phyloP scores from a whole-genome alignment of 2,888 invertebrate genomes.

The Cephus rjabovi region DNA sequence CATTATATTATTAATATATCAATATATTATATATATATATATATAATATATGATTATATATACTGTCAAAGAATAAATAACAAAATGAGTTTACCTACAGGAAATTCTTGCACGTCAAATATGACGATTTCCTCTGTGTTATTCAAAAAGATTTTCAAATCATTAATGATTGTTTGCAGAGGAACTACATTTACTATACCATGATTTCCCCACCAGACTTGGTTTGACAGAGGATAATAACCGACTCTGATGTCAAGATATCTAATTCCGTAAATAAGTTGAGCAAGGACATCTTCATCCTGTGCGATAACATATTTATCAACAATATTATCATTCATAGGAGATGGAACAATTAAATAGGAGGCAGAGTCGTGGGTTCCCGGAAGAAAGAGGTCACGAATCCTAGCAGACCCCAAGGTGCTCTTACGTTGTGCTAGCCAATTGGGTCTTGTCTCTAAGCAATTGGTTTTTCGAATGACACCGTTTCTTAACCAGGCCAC shows the following conservation, averaged over 20 bases:
- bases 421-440: slow-evolving; percentile 71
- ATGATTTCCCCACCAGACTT: slow-evolving; percentile 71
- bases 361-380: slow-evolving; percentile 80
- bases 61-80: neutral
- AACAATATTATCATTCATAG: slow-evolving; percentile 56
- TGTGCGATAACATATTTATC: slow-evolving; percentile 70
- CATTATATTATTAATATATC: neutral
- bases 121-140: slow-evolving; percentile 73
- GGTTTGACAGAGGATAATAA: slow-evolving; percentile 62
- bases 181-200: slow-evolving; percentile 69
- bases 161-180: slow-evolving; percentile 67
- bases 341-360: slow-evolving; percentile 59
- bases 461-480: slow-evolving; percentile 62
- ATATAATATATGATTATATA: neutral
- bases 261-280: slow-evolving; percentile 72
- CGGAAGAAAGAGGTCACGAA: slow-evolving; percentile 74
- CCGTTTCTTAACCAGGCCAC: slow-evolving; percentile 50
- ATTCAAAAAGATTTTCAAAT: slow-evolving; percentile 70
- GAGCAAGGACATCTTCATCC: slow-evolving; percentile 71
- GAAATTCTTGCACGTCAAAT: slow-evolving; percentile 73
- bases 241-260: slow-evolving; percentile 74
- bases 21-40: too few relatives aligned
- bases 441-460: slow-evolving; percentile 69
- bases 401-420: slow-evolving; percentile 65
- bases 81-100: slow-evolving; percentile 65